Evolutionary conservation across 2,113 vertebrate species (phyloP).

Genomic region (Notothenia coriiceps): DNA sequence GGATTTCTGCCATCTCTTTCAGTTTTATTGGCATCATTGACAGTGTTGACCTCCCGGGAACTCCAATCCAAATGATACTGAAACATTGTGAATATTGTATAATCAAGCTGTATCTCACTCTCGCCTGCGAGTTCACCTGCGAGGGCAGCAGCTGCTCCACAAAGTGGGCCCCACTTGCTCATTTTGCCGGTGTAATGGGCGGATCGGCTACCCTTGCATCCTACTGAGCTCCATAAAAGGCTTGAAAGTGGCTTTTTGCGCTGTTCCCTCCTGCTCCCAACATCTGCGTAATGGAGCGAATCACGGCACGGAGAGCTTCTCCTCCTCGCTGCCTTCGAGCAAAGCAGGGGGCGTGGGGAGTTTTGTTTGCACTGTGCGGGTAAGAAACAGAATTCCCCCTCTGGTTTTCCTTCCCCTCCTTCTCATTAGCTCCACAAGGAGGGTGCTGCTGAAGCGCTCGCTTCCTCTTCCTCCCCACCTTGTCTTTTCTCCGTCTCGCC

Average conservation of each 20-base stretch:
- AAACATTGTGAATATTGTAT: slow-evolving; percentile 29
- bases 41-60: not conserved
- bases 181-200: slow-evolving; percentile 36
- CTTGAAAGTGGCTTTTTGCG: slow-evolving; percentile 45
- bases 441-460: slow-evolving; percentile 24
- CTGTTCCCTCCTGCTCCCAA: slow-evolving; percentile 36
- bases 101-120: slow-evolving; percentile 12
- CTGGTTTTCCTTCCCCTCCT: slow-evolving; percentile 43
- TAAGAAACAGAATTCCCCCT: slow-evolving; percentile 55
- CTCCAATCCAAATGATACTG: slow-evolving; percentile 1
- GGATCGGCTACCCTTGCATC: slow-evolving; percentile 28
- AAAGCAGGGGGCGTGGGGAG: slow-evolving; percentile 25
- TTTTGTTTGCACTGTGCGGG: slow-evolving; percentile 27
- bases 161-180: slow-evolving; percentile 37
- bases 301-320: slow-evolving; percentile 29
- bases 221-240: slow-evolving; percentile 18
- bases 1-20: not conserved
- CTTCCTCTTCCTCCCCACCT: slow-evolving; percentile 37
- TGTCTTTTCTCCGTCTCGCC: slow-evolving; percentile 50
- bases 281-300: slow-evolving; percentile 56
- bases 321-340: slow-evolving; percentile 17
- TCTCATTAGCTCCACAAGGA: slow-evolving; percentile 63
- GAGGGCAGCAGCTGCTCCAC: slow-evolving; percentile 40
- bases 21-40: not conserved
- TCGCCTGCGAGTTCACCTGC: slow-evolving; percentile 22